Conservation (phyloP, 2,888 invertebrate species). For the Dicyrtoma fusca region DNA sequence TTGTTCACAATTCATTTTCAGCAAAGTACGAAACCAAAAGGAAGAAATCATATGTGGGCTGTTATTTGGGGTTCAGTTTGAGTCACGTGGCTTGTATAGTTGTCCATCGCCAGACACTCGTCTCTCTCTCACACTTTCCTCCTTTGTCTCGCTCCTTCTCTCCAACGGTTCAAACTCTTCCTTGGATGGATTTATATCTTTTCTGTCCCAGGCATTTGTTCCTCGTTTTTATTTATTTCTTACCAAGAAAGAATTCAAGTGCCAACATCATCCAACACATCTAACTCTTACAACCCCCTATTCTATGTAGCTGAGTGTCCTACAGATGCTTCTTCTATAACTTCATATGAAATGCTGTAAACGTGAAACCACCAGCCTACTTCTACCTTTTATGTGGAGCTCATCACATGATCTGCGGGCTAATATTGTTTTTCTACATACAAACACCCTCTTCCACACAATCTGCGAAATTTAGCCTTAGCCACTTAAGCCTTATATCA, state of each 20-base stretch:
- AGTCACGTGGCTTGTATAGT: neutral
- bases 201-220: conserved; percentile 43
- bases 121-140: conserved; percentile 4
- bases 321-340: no score
- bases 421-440: no score
- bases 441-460: no score
- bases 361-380: no score
- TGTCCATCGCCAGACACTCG: neutral
- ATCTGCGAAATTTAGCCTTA: no score
- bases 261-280: conserved; percentile 22
- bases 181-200: conserved; percentile 43
- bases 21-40: conserved; percentile 1
- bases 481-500: no score
- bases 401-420: no score
- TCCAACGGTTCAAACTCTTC: conserved; percentile 20
- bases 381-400: no score
- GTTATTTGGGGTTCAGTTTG: neutral
- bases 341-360: no score
- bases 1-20: conserved; percentile 24
- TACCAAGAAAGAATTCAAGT: conserved; percentile 31
- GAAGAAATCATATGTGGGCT: neutral
- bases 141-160: conserved; percentile 13
- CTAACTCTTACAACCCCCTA: neutral
- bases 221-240: conserved; percentile 43
- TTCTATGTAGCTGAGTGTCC: neutral